Evolutionary conservation across 2,888 invertebrate species (phyloP), one percentile per base, ranked within the genome.

Genomic region (Noctua janthina): DNA sequence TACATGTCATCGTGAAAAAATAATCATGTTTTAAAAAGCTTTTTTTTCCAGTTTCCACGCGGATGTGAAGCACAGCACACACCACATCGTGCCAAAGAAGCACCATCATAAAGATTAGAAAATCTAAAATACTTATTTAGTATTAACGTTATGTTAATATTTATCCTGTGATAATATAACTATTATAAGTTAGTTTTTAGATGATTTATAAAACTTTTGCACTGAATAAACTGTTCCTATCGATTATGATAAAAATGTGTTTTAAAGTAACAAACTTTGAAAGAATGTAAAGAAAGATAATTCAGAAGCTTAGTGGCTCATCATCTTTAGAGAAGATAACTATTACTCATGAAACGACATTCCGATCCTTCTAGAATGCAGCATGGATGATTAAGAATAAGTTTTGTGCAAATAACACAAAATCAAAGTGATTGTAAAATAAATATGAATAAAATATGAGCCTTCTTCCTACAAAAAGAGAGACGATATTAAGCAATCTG

Each of bases 1-100:
- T 54, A 10, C 20, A 23, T 59, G n/a, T 10, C 23, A 56, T 56
- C 1, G 10, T 74, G 1, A 39, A 39, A 23, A 56, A 35, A 74
- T 13, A 0, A 17, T 49, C 4, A n/a, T 13, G 1, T 20, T 49
- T n/a, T 29, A n/a, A 54, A 56, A 29, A 7, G 15, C 13, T 23
- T 46, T 51, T 67, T 78, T 35, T 83, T 77, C 1, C 93, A 95
- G 95, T 73, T 95, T 95, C 88, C 94, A 95, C 72, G 95, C 95
- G 0, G 91, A 91, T 11, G 93, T 95, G 43, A 95, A 95, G 78
- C 93, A 93, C 80, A 90, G 90, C 75, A 94, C 92, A 10, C 92
- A 94, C 79, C 94, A 94, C 85, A 84, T 92, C 68, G 89, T 92
- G 5, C 94, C 93, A 2, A 90, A 94, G 68, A 78, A 75, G 46